Base-by-base conservation (phyloP, 1,140 invertebrate species). In the Drosophila jambulina region DNA sequence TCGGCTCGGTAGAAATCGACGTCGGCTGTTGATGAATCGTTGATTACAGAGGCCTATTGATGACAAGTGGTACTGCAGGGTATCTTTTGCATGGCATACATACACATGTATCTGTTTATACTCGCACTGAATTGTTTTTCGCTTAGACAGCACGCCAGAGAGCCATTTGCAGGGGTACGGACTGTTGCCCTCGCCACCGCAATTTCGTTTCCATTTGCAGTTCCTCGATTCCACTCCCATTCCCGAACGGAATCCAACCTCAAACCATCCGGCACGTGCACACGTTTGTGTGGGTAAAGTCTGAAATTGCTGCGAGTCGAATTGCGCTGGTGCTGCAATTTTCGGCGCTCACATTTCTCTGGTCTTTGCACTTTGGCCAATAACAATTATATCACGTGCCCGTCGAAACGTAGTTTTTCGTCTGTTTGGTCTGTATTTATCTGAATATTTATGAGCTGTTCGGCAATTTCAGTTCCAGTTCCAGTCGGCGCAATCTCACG, bases 211-310 rank as follows among this genome's bases (percentile, higher is more conserved):
- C 29, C 29, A 54, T 58, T 64, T 53, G 23, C 38, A 59, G 53
- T 54, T 54, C 53, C 53, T 54, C 53, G 32, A 54, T 23, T 23
- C 53, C 32, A 36, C 1, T 23, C 6, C 32, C 29, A 51, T 21
- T 60, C 25, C 58, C 42, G 19, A 48, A 25, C 19, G n/a, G n/a
- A 67, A 46, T 45, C 32, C 32, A 32, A 68, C 15, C 36, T 27
- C 75, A 49, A 49, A 48, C 43, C 54, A 60, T 78, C 43, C 76
- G 84, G 81, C 87, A 91, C 87, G 88, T 91, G 88, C 76, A 70
- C 87, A 85, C 78, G 88, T 82, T 84, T 90, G 71, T 67, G 80
- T 67, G 59, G 57, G 29, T 45, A 19, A 71, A 71, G 19, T 12
- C 21, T 29, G 38, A 40, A 53, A 34, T 53, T 51, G 48, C 25